Percentiles rank a stretch among this genome's conserved stretches.
phyloP scores from a whole-genome alignment of 2,113 vertebrate species.

The Plecturocebus donacophilus region DNA sequence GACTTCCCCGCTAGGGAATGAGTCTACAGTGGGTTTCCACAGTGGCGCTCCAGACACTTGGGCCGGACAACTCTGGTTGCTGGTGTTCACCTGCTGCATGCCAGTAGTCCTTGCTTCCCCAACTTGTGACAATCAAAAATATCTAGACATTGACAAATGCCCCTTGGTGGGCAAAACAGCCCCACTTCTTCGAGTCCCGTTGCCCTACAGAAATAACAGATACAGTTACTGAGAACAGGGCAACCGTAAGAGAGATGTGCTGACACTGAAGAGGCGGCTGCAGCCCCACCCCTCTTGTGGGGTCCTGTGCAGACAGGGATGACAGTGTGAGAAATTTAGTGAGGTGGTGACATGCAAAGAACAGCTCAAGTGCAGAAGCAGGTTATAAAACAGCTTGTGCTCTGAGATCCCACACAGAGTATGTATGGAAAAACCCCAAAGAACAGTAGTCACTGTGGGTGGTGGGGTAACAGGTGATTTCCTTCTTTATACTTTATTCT shows the following conservation, averaged over 20 bases:
- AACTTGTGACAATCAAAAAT: not conserved
- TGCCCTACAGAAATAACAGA: not conserved
- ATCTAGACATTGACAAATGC: not conserved
- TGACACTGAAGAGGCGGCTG: not conserved
- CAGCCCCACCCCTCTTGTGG: not conserved
- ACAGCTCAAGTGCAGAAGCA: not conserved
- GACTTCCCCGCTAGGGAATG: rapidly evolving
- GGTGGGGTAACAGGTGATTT: conserved; percentile 57
- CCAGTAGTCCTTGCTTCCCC: not conserved
- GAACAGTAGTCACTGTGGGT: conserved; percentile 48
- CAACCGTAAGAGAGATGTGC: not conserved
- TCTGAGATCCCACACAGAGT: conserved; percentile 25
- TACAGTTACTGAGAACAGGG: not conserved
- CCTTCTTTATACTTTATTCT: conserved; percentile 47
- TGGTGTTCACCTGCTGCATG: not conserved
- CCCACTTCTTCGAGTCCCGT: not conserved
- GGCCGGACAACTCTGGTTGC: rapidly evolving
- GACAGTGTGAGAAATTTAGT: rapidly evolving
- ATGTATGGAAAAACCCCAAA: conserved; percentile 21
- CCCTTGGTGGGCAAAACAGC: not conserved
- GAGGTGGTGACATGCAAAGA: not conserved
- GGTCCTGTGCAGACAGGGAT: rapidly evolving
- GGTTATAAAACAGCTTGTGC: conserved; percentile 55
- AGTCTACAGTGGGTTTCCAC: not conserved
- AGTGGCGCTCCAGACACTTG: rapidly evolving